Conservation (phyloP, 2,888 invertebrate species). For the Carcina quercana region DNA sequence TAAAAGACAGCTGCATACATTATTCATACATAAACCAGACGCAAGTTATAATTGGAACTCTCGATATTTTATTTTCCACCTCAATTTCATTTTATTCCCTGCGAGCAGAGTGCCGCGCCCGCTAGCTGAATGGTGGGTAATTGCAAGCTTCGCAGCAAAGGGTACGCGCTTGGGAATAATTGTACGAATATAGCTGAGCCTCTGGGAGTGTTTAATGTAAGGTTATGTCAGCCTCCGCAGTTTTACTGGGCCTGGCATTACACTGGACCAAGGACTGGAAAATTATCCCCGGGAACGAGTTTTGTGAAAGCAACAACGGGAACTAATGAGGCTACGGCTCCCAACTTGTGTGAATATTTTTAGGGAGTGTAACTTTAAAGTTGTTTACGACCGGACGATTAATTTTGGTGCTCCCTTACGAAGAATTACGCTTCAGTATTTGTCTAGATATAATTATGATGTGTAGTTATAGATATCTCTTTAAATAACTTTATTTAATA, state of each 20-base stretch:
- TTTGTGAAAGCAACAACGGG: slow-evolving; percentile 60
- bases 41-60: slow-evolving; percentile 48
- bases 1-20: slow-evolving; percentile 26
- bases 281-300: slow-evolving; percentile 66
- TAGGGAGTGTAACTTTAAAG: slow-evolving; percentile 61
- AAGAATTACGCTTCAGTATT: too few relatives aligned
- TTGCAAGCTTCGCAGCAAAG: slow-evolving; percentile 62
- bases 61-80: slow-evolving; percentile 60
- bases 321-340: slow-evolving; percentile 66
- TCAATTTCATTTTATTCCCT: slow-evolving; percentile 64
- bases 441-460: too few relatives aligned
- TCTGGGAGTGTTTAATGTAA: slow-evolving; percentile 68
- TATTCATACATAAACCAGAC: slow-evolving; percentile 5
- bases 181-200: slow-evolving; percentile 62
- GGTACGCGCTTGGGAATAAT: slow-evolving; percentile 70
- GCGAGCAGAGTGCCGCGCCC: slow-evolving; percentile 35
- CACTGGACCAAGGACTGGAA: slow-evolving; percentile 60
- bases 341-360: slow-evolving; percentile 62
- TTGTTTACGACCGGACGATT: slow-evolving; percentile 47
- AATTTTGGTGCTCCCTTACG: slow-evolving; percentile 56
- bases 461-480: too few relatives aligned
- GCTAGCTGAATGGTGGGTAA: slow-evolving; percentile 66
- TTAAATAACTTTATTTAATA: too few relatives aligned
- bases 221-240: slow-evolving; percentile 47
- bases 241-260: slow-evolving; percentile 53